Evolutionary conservation across 2,888 invertebrate genomes (phyloP).

Genomic region (Creontiades dilutus): DNA sequence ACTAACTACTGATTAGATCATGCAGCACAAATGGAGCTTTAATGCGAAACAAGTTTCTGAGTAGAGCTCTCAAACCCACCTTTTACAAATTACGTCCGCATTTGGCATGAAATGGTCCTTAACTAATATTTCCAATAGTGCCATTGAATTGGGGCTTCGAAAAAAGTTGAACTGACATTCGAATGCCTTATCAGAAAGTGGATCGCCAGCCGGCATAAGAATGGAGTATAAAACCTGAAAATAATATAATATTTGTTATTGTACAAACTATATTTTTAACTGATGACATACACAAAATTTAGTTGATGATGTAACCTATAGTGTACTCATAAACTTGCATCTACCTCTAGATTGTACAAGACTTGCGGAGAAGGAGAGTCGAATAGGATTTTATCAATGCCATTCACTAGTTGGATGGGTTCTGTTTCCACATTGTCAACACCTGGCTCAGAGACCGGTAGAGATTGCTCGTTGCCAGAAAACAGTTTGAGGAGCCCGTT

Average conservation of each 20-base stretch:
- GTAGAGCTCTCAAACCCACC: conserved; percentile 77
- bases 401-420: conserved; percentile 76
- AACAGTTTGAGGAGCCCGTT: conserved; percentile 69
- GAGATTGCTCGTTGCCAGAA: conserved; percentile 53
- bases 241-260: background rate
- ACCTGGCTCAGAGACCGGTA: background rate
- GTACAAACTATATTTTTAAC: background rate
- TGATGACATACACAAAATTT: background rate
- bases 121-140: conserved; percentile 89
- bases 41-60: no score
- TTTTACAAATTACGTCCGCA: conserved; percentile 87
- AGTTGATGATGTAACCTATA: background rate
- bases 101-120: conserved; percentile 90
- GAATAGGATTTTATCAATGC: conserved; percentile 85
- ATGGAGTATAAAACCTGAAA: conserved; percentile 90
- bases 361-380: conserved; percentile 87
- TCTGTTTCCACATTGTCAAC: background rate
- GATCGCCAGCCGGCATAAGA: conserved; percentile 93
- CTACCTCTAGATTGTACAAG: conserved; percentile 86
- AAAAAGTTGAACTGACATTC: conserved; percentile 86
- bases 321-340: conserved; percentile 56
- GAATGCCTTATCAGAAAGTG: conserved; percentile 86
- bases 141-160: conserved; percentile 83
- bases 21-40: no score
- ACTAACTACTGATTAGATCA: no score